Percentiles rank a stretch among this genome's conserved stretches.
phyloP scores from a whole-genome alignment of 2,888 invertebrate genomes.

The Caenorhabditis sp. region DNA sequence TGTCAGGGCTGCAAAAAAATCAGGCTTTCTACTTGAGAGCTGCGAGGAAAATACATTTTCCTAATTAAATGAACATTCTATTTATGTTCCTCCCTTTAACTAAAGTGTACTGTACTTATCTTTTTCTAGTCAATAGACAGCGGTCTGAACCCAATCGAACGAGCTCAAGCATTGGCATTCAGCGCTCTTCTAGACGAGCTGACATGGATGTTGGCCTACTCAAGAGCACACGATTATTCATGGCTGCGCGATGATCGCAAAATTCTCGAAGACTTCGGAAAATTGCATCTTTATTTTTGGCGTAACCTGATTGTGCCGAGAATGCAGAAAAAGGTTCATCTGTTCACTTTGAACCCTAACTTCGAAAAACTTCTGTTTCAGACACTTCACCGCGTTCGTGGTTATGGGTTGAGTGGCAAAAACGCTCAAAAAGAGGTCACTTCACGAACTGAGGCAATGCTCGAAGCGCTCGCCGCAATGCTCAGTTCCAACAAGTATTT shows the following conservation, averaged over 20 bases:
- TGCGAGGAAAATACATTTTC: neutral
- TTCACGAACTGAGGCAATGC: constrained; percentile 26
- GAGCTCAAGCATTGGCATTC: constrained; percentile 36
- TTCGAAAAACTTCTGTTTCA: too few relatives aligned
- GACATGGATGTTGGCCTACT: constrained; percentile 39
- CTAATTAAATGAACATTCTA: too few relatives aligned
- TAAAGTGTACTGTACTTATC: too few relatives aligned
- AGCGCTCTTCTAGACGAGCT: constrained; percentile 37
- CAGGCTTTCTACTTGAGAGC: too few relatives aligned
- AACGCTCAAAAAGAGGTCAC: constrained; percentile 25
- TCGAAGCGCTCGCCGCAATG: constrained; percentile 27
- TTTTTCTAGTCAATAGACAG: constrained; percentile 27
- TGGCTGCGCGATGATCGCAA: constrained; percentile 36
- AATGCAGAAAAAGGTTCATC: constrained; percentile 28
- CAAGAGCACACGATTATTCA: constrained; percentile 26
- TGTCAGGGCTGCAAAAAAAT: too few relatives aligned
- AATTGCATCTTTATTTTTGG: constrained; percentile 32
- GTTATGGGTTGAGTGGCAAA: constrained; percentile 33
- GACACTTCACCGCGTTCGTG: constrained; percentile 29
- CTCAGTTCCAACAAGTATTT: constrained; percentile 30
- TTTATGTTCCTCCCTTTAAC: too few relatives aligned
- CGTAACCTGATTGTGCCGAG: constrained; percentile 34
- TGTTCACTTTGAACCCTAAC: too few relatives aligned
- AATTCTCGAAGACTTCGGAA: constrained; percentile 31
- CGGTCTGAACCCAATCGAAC: constrained; percentile 23